A percentile compares a stretch with the other conserved stretches of the same genome.
Evolutionary conservation across 2,797 vertebrate species (phyloP).

Genomic region (Lacerta bilineata): DNA sequence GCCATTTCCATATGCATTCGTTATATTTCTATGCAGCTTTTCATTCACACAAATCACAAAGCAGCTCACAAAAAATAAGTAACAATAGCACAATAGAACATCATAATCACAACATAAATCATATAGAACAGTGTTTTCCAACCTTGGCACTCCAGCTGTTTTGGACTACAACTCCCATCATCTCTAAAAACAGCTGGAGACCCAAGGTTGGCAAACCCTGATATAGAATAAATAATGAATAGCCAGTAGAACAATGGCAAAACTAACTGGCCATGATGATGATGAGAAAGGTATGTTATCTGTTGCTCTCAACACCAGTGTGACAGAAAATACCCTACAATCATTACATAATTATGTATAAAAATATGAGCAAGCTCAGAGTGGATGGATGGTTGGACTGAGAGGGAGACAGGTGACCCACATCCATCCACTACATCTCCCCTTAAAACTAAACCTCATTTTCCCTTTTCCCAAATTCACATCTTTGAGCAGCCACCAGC

Average conservation of each 20-base stretch:
- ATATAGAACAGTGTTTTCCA: too few species aligned
- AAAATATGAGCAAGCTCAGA: neutral
- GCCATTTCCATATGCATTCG: neutral
- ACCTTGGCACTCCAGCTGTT: too few species aligned
- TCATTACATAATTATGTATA: neutral
- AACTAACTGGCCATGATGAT: neutral
- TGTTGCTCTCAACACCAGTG: neutral
- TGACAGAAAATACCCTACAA: too few species aligned
- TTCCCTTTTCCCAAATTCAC: slow-evolving; percentile 45
- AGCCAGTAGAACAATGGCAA: too few species aligned
- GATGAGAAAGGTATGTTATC: neutral
- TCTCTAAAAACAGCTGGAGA: too few species aligned
- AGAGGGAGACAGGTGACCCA: neutral
- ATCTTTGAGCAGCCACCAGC: slow-evolving; percentile 44
- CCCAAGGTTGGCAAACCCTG: neutral
- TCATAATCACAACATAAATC: too few species aligned
- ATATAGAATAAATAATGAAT: too few species aligned
- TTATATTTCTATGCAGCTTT: too few species aligned
- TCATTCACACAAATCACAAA: too few species aligned
- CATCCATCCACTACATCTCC: slow-evolving; percentile 24
- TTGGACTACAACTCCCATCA: too few species aligned
- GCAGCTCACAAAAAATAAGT: too few species aligned
- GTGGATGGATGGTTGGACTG: neutral
- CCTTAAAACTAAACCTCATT: slow-evolving; percentile 54
- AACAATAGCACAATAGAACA: too few species aligned